Evolutionary conservation across 2,113 vertebrate species (phyloP), one percentile per base, ranked within the genome.

Genomic region (Carollia perspicillata): DNA sequence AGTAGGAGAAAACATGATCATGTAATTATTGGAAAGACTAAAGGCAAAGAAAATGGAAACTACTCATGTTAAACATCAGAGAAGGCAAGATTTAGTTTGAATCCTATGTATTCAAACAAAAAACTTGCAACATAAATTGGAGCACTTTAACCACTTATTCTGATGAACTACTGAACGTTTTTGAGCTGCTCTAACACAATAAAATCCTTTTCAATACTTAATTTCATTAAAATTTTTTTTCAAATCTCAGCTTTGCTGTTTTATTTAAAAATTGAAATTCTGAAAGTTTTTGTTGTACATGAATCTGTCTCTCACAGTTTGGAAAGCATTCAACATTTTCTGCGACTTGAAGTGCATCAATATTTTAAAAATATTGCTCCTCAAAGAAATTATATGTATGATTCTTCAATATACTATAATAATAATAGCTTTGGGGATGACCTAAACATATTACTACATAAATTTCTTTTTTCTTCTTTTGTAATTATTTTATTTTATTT

Each of bases 291-390:
- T 96, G 22, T 96, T 97, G 94, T 98, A 97, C 44, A 91, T 53
- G 37, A 90, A 88, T 93, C 93, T 95, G 66, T 79, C 92, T 97
- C 95, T 98, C 95, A 96, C 51, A 42, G 91, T 97, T 98, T 97
- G 98, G 96, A 98, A 97, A 98, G 78, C 33, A 95, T 97, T 97
- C 98, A 98, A 98, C 98, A 98, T 97, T 97, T 96, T 97, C 96
- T 97, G 87, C 98, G 96, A 97, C 94, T 98, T 79, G 55, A 87
- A 95, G 42, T 53, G 71, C 28, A 77, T 95, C 72, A 95, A 94
- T 89, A 85, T 78, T 97, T 88, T 7, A 95, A 97, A 97, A 97
- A 97, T 98, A 97, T 93, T 63, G 71, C 90, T 98, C 96, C 95
- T 97, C 92, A 53, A 98, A 98, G 96, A 98, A 98, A 98, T 98